Evolutionary conservation across 2,797 vertebrate genomes (phyloP), one percentile per base, ranked within the genome.

Genomic region (Lates japonicus): DNA sequence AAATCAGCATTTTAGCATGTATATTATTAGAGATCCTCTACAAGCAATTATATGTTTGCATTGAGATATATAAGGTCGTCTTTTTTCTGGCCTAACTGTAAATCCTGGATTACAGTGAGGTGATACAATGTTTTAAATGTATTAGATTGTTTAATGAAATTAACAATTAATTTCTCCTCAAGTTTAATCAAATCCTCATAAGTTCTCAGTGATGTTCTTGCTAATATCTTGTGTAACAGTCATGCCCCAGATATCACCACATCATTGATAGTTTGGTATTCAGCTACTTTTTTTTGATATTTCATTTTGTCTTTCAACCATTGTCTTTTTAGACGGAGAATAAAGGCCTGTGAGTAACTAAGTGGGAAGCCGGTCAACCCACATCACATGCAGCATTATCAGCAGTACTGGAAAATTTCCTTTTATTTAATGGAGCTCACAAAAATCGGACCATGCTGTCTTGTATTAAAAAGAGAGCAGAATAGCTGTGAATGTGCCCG

Each of bases 371-470:
- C 60, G 70, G 65, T 68, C 73, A 72, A 55, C 69, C 73, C 72
- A 79, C 75, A 77, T 84, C 75, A 78, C 44, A 78, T 6, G 16
- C 33, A 19, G 71, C 46, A 70, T 82, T 85, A 85, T 88, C 67
- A 8, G 70, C 62, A 64, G 46, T 72, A 57, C 58, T 44, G 55
- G 54, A 70, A 90, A 84, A 87, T 90, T 68, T 86, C 67, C 78
- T 87, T 88, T 90, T 74, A 86, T 87, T 88, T 86, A 89, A 86
- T 73, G 65, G 79, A 81, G 85, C 83, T 69, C 65, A 66, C 63
- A 87, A 44, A 83, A 85, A 75, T 81, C 78, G 81, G 84, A 71
- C 77, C 80, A 54, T 0, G 58, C 62, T 74, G 79, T 52, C 76
- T 83, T 22, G n/a, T 61, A 72, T 88, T 78, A 78, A 85, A 42